phyloP scores from a whole-genome alignment of 2,888 invertebrate species.

The Chymomyza caudatula region DNA sequence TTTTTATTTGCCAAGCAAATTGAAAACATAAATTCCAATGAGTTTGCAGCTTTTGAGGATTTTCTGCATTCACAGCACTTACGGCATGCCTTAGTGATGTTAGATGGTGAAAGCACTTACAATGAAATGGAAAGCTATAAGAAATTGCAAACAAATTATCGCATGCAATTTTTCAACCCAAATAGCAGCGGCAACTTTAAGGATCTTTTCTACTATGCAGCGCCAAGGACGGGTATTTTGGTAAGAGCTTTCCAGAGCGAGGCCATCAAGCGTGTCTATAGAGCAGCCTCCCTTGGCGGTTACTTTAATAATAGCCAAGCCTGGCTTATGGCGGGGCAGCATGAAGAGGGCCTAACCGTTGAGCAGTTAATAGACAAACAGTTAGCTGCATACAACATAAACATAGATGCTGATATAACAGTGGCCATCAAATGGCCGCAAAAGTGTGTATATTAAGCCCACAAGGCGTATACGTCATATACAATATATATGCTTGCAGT shows the following conservation, averaged over 20 bases:
- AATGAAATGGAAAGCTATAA: slow-evolving; percentile 36
- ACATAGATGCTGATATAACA: slow-evolving; percentile 72
- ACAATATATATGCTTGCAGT: slow-evolving; percentile 17
- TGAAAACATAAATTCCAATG: slow-evolving; percentile 68
- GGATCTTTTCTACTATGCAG: slow-evolving; percentile 50
- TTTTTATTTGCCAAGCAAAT: slow-evolving; percentile 54
- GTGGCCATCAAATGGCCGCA: slow-evolving; percentile 47
- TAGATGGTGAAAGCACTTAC: slow-evolving; percentile 11
- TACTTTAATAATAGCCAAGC: slow-evolving; percentile 66
- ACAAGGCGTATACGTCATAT: not conserved
- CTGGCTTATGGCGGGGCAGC: slow-evolving; percentile 64
- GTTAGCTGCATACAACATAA: slow-evolving; percentile 50
- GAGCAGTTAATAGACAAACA: slow-evolving; percentile 35
- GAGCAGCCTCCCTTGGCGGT: slow-evolving; percentile 43
- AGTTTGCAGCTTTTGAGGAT: slow-evolving; percentile 64
- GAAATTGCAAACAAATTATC: slow-evolving; percentile 50
- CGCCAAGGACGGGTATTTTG: slow-evolving; percentile 62
- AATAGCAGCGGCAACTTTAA: slow-evolving; percentile 36
- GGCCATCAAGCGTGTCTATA: slow-evolving; percentile 29
- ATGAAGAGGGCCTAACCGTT: slow-evolving; percentile 12
- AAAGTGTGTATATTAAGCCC: not conserved
- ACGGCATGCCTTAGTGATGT: slow-evolving; percentile 65
- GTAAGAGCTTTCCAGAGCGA: slow-evolving; percentile 42
- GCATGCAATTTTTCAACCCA: slow-evolving; percentile 56
- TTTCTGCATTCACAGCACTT: slow-evolving; percentile 67